Percentiles rank a stretch among this genome's conserved stretches.
Conservation (phyloP, 2,797 vertebrate genomes). For the Microcaecilia unicolor region DNA sequence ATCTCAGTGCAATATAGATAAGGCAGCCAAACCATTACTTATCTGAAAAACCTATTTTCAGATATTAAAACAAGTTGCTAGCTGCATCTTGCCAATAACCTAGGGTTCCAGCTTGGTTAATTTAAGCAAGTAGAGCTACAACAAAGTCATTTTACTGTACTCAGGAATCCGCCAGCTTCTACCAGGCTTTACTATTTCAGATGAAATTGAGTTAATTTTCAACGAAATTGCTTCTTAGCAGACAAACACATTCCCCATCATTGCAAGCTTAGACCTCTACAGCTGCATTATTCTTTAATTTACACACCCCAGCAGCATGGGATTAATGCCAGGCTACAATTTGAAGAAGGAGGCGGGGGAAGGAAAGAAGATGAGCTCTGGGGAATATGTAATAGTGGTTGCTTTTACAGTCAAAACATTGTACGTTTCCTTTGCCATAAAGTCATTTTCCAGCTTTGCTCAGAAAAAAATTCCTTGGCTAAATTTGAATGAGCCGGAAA, state of each 20-base stretch:
- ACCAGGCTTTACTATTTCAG: constrained; percentile 59
- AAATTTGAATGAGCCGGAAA: not conserved
- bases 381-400: constrained; percentile 42
- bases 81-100: constrained; percentile 53
- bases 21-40: constrained; percentile 55
- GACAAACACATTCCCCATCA: constrained; percentile 67
- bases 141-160: constrained; percentile 65
- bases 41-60: constrained; percentile 55
- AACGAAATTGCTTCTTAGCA: constrained; percentile 69
- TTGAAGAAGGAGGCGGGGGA: constrained; percentile 11
- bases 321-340: constrained; percentile 43
- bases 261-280: constrained; percentile 53
- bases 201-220: constrained; percentile 74
- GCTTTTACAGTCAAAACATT: constrained; percentile 38
- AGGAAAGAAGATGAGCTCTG: not conserved
- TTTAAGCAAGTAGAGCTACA: constrained; percentile 65
- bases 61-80: constrained; percentile 61
- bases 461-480: constrained; percentile 2
- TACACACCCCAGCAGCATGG: constrained; percentile 44
- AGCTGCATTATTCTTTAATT: constrained; percentile 66
- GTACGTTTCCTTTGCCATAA: constrained; percentile 23
- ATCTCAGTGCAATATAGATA: no score
- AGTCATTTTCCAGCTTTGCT: constrained; percentile 25
- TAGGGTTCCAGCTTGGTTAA: constrained; percentile 59
- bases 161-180: constrained; percentile 61